These are phyloP conservation scores for Aproaerema taeniolella DNA, from an alignment of 2,888 invertebrate genomes.

Conservation along the genomic window DNA sequence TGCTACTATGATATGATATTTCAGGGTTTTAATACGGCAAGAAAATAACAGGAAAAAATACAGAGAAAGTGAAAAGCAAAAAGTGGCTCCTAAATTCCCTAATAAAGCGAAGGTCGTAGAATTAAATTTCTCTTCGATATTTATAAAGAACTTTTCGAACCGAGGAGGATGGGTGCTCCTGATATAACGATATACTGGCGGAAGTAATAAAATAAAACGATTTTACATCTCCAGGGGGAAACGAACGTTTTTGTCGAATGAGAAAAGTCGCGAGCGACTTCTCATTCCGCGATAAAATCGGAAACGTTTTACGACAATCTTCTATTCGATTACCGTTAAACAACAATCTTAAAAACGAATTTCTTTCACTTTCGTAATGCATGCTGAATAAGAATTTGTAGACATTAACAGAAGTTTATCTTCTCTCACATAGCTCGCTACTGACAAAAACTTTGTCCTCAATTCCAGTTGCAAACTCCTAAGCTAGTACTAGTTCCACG, in stretches of 20 bases:
- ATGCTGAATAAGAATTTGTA: conserved; percentile 17
- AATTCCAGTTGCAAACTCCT: too few species aligned
- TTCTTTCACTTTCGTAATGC: conserved; percentile 35
- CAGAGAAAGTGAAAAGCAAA: not conserved
- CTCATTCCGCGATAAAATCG: conserved; percentile 75
- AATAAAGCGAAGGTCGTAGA: conserved; percentile 15
- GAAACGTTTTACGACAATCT: conserved; percentile 75
- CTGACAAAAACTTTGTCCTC: too few species aligned
- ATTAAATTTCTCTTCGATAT: conserved; percentile 41
- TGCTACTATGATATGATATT: too few species aligned
- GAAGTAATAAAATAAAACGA: conserved; percentile 78
- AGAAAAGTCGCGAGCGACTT: conserved; percentile 73
- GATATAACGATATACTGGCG: conserved; percentile 71
- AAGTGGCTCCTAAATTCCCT: conserved; percentile 7
- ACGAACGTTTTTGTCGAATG: conserved; percentile 73
- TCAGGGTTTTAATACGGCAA: not conserved
- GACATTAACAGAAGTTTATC: not conserved
- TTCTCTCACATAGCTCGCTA: too few species aligned
- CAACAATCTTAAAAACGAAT: conserved; percentile 63
- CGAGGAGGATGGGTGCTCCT: conserved; percentile 49
- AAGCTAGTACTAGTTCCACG: too few species aligned
- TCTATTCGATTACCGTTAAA: conserved; percentile 73
- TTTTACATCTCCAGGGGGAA: conserved; percentile 75
- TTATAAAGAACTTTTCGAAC: conserved; percentile 48
- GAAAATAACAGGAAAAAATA: not conserved